These are phyloP conservation scores for Triplophysa yarkandensis DNA, from an alignment of 2,797 vertebrate species.

Conservation along the genomic window DNA sequence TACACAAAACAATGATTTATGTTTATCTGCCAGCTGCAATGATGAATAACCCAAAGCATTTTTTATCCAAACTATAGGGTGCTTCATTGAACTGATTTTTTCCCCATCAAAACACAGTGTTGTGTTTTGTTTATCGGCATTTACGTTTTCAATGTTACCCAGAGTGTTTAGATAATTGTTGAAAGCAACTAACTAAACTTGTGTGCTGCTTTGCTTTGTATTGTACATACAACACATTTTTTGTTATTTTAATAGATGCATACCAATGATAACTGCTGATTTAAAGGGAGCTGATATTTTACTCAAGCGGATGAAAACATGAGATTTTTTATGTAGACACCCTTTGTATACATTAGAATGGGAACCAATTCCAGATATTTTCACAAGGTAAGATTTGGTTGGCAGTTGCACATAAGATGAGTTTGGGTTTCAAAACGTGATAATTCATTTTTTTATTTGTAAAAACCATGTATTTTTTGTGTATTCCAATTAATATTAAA, in stretches of 20 bases:
- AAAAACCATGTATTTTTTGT: too few species aligned
- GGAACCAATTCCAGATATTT: conserved; percentile 61
- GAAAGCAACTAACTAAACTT: too few species aligned
- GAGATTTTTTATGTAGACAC: conserved; percentile 53
- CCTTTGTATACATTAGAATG: conserved; percentile 72
- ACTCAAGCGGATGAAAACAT: conserved; percentile 57
- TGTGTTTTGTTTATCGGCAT: conserved; percentile 3
- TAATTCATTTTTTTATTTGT: too few species aligned
- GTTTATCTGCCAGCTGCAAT: conserved; percentile 25
- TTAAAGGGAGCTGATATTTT: too few species aligned
- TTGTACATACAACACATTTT: not conserved
- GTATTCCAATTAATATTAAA: too few species aligned
- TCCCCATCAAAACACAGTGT: not conserved
- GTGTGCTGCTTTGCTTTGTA: not conserved
- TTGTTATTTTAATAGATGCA: too few species aligned
- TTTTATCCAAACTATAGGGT: conserved; percentile 24
- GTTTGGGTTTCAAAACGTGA: too few species aligned
- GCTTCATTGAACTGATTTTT: not conserved
- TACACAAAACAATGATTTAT: conserved; percentile 37
- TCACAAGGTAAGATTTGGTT: conserved; percentile 59
- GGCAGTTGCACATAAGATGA: conserved; percentile 65
- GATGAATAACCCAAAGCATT: conserved; percentile 35
- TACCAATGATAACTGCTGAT: conserved; percentile 41
- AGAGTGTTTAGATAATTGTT: not conserved
- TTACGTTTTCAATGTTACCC: not conserved